Evolutionary conservation across 1,140 invertebrate species (phyloP).

Genomic region (Heliconius congener): DNA sequence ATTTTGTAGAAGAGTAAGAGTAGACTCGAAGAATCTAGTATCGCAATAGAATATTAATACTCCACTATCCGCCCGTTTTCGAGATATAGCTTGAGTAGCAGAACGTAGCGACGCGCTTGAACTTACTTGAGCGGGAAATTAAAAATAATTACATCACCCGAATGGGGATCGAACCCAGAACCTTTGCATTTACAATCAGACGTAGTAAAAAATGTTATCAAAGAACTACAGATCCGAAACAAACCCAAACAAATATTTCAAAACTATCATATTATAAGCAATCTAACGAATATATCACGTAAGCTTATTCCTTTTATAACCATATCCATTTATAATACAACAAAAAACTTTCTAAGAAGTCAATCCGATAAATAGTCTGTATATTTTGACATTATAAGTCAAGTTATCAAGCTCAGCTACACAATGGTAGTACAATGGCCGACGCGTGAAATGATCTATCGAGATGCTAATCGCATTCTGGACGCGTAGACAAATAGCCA

Average conservation of each 20-base stretch:
- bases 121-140: no score
- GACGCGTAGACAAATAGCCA: slow-evolving; percentile 76
- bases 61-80: no score
- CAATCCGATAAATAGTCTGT: background rate
- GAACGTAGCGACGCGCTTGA: no score
- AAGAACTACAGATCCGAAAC: background rate
- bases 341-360: slow-evolving; percentile 9
- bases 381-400: slow-evolving; percentile 22
- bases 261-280: slow-evolving; percentile 1
- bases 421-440: slow-evolving; percentile 45
- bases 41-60: no score
- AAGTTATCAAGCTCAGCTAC: slow-evolving; percentile 12
- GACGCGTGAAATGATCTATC: slow-evolving; percentile 47
- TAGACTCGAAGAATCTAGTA: no score
- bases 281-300: slow-evolving; percentile 13
- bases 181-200: no score
- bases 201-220: no score
- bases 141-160: no score
- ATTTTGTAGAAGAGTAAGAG: no score
- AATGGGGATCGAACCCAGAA: no score
- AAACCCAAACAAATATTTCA: background rate
- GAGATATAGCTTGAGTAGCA: no score
- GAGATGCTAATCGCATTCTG: slow-evolving; percentile 65
- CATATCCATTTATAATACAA: background rate
- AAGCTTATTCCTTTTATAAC: background rate